These are phyloP conservation scores for Procavia capensis DNA, from an alignment of 2,113 vertebrate species.

Conservation along the genomic window DNA sequence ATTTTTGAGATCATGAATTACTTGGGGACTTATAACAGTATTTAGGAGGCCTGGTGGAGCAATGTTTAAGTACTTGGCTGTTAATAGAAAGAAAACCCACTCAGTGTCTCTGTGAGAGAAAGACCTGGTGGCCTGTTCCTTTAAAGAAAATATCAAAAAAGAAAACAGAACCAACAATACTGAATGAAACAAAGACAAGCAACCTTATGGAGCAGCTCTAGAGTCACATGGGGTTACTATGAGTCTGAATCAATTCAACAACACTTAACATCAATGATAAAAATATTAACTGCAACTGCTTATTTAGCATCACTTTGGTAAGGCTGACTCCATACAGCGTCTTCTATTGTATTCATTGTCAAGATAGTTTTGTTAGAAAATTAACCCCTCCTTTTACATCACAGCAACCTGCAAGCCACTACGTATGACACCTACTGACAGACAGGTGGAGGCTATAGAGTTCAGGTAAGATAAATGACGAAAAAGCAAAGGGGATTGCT, in stretches of 20 bases:
- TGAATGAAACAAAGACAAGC: no score
- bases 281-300: not conserved
- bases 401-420: no score
- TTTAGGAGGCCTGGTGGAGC: no score
- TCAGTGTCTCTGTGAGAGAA: not conserved
- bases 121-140: not conserved
- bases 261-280: not conserved
- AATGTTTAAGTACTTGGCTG: not conserved
- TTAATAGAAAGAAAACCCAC: not conserved
- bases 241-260: not conserved
- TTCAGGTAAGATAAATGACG: not conserved
- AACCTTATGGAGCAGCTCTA: not conserved
- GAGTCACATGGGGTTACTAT: not conserved
- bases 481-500: not conserved
- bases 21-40: not conserved
- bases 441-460: not conserved
- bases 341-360: constrained; percentile 6
- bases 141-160: no score
- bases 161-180: no score
- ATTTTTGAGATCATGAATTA: not conserved
- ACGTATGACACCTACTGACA: no score
- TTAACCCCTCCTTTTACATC: constrained; percentile 7
- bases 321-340: not conserved
- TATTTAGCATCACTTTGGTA: not conserved
- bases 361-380: constrained; percentile 49